Base-by-base conservation (phyloP, 2,113 vertebrate genomes). In the Camelus dromedarius region DNA sequence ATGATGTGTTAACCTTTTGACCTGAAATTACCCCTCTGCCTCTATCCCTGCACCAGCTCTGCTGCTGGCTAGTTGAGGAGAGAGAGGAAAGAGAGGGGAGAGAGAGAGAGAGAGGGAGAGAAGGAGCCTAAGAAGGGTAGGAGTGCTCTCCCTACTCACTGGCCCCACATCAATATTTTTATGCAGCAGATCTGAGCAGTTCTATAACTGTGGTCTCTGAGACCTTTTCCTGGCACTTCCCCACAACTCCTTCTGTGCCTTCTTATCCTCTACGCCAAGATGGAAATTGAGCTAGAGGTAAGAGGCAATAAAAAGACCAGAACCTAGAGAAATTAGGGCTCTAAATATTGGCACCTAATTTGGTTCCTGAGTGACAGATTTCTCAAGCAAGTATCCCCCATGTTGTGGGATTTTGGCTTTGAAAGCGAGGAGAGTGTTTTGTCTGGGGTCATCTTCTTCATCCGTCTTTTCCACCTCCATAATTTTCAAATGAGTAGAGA, bases 81-180 rank as follows among this genome's bases (percentile, higher is more conserved):
- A 10, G 54, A 54, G 12, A 42, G 42, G 38, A 4, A 10, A 42
- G 24, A 6, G 48, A 35, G 86, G 97, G 95, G 38, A 4, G 15
- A 42, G 24, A 6, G 48, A 35, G 83, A 97, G 95, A 98, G 96
- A 96, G 67, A 93, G 88, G 85, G 96, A 93, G 77, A 97, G 97
- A 95, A 8, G 52, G 16, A 76, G 4, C 64, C 30, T 75, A 24
- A 70, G 18, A 64, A 83, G 30, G 19, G 95, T 82, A 85, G 42
- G 58, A 75, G 10, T 58, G 16, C 10, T 58, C 7, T 91, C 46
- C 46, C 48, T 70, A 46, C 35, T 76, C 58, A 32, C 54, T 87
- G 76, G 22, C 84, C 22, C 76, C 80, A 32, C 35, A 96, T 22
- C 35, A 70, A 62, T 84, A 48, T 91, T 87, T 93, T 75, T 46